A percentile compares a stretch with the other conserved stretches of the same genome.
These are phyloP conservation scores for Papilio xuthus DNA, from an alignment of 1,140 invertebrate genomes.

Conservation along the genomic window DNA sequence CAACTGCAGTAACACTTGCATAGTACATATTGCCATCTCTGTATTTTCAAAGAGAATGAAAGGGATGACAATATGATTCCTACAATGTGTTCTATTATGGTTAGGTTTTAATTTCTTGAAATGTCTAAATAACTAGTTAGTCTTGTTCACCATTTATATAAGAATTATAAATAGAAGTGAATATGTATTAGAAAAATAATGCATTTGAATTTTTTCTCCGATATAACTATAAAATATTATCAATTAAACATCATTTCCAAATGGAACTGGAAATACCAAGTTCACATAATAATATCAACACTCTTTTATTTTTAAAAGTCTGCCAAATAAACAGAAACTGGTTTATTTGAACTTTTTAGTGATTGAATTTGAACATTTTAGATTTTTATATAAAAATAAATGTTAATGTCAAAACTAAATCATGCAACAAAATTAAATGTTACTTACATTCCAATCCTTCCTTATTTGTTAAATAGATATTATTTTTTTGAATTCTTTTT, in stretches of 20 bases:
- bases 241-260: slow-evolving; percentile 31
- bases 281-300: slow-evolving; percentile 32
- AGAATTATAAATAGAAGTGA: neutral
- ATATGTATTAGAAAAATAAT: neutral
- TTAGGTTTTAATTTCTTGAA: too few species aligned
- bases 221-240: slow-evolving; percentile 11
- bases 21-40: too few species aligned
- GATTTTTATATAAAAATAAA: slow-evolving; percentile 3
- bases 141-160: neutral
- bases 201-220: neutral
- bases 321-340: slow-evolving; percentile 23
- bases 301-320: slow-evolving; percentile 35
- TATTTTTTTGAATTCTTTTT: neutral
- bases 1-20: too few species aligned
- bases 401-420: slow-evolving; percentile 10
- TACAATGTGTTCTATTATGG: too few species aligned
- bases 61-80: too few species aligned
- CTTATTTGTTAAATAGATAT: neutral
- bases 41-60: too few species aligned
- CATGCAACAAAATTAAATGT: slow-evolving; percentile 27
- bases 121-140: too few species aligned
- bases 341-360: slow-evolving; percentile 37
- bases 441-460: slow-evolving; percentile 11
- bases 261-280: slow-evolving; percentile 26
- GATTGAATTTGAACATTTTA: neutral